A percentile compares a stretch with the other conserved stretches of the same genome.
Conservation (phyloP, 2,888 invertebrate species). For the Netelia fuscicornis region DNA sequence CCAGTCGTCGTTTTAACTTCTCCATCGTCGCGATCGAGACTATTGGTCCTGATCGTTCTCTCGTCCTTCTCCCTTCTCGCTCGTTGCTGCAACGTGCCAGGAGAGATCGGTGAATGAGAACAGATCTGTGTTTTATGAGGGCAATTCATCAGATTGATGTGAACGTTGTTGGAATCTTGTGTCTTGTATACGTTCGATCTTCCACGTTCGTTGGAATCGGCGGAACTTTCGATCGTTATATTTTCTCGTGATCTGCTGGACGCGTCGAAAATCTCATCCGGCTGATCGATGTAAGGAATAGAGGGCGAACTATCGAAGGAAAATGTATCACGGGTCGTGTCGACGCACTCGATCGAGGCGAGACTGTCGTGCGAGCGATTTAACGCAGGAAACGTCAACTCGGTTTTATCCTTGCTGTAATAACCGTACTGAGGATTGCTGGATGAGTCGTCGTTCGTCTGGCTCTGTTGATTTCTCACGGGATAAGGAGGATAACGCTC, state of each 20-base stretch:
- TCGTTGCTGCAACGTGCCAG: conserved; percentile 39
- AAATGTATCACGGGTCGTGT: background rate
- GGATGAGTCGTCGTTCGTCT: conserved; percentile 14
- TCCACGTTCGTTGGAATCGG: background rate
- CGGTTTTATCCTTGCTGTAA: conserved; percentile 76
- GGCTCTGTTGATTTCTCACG: conserved; percentile 51
- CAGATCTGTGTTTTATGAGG: conserved; percentile 10
- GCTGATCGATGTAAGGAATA: conserved; percentile 78
- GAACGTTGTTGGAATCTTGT: conserved; percentile 48
- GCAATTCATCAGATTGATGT: conserved; percentile 47
- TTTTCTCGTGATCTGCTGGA: conserved; percentile 62
- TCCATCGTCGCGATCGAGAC: conserved; percentile 57
- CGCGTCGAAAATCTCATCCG: conserved; percentile 63
- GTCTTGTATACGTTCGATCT: background rate
- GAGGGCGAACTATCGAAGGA: conserved; percentile 65
- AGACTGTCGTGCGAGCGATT: conserved; percentile 70
- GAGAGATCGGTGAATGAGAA: conserved; percentile 22
- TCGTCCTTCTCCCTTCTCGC: conserved; percentile 27
- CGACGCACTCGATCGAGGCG: conserved; percentile 52
- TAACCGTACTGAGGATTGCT: conserved; percentile 72
- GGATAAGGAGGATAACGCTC: conserved; percentile 76
- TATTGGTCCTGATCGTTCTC: conserved; percentile 53
- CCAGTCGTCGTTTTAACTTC: conserved; percentile 26
- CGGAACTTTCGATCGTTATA: conserved; percentile 27
- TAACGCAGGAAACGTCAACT: conserved; percentile 74